Conservation (phyloP, 1,140 invertebrate genomes). For the Orussus abietinus region DNA sequence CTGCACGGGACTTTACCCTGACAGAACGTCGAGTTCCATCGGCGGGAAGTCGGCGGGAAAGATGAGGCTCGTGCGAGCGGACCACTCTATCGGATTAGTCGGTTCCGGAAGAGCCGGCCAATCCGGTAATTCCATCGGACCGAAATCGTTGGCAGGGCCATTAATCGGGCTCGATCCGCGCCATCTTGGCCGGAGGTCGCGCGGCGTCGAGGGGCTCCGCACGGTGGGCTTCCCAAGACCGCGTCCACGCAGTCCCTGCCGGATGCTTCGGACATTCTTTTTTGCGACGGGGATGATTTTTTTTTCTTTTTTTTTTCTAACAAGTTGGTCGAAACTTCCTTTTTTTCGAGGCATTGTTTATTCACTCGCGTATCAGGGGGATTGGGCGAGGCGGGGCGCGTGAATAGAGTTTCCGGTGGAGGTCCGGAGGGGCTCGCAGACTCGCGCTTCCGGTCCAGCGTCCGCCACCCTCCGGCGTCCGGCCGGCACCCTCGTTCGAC, state of each 20-base stretch:
- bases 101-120: conserved; percentile 30
- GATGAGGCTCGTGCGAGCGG: conserved; percentile 36
- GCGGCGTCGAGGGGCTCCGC: too few relatives aligned
- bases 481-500: conserved; percentile 18
- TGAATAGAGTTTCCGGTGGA: conserved; percentile 51
- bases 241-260: too few relatives aligned
- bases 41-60: conserved; percentile 25
- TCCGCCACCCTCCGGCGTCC: conserved; percentile 24
- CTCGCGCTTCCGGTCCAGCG: conserved; percentile 50
- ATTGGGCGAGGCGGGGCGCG: conserved; percentile 27
- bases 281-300: too few relatives aligned
- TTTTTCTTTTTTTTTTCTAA: neutral
- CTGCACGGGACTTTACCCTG: too few relatives aligned
- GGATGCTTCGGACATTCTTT: too few relatives aligned
- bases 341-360: conserved; percentile 48
- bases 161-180: conserved; percentile 32
- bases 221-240: too few relatives aligned
- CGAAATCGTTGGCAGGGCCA: conserved; percentile 29
- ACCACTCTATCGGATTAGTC: conserved; percentile 46
- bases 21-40: conserved; percentile 40
- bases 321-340: conserved; percentile 12
- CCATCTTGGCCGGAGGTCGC: too few relatives aligned
- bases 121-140: conserved; percentile 40
- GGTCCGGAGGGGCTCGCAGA: conserved; percentile 47
- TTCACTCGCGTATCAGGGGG: conserved; percentile 45